Conservation (phyloP, 2,888 invertebrate genomes). For the Himalopsyche anomala region DNA sequence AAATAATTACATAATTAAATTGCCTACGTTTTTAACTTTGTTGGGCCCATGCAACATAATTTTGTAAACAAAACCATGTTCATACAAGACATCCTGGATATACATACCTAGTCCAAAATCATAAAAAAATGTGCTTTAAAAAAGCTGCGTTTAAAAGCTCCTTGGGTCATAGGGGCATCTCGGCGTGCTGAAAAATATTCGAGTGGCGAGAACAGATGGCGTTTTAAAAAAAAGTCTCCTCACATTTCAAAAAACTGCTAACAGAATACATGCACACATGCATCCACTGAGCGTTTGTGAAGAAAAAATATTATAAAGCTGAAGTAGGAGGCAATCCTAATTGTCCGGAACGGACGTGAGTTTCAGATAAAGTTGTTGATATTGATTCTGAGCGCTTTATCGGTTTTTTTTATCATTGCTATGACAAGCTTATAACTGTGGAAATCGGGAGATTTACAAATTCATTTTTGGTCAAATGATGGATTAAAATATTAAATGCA, state of each 20-base stretch:
- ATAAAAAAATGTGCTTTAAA: background rate
- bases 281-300: background rate
- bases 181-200: conserved; percentile 51
- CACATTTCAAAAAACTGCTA: conserved; percentile 18
- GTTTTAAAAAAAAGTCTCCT: conserved; percentile 35
- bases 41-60: no score
- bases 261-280: background rate
- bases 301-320: background rate
- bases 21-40: no score
- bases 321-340: background rate
- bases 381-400: background rate
- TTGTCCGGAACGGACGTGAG: conserved; percentile 27
- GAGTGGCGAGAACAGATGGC: conserved; percentile 59
- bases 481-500: no score
- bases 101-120: background rate
- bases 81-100: background rate
- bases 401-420: conserved; percentile 5
- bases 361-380: background rate
- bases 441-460: no score
- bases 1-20: no score
- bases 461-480: no score
- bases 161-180: conserved; percentile 61
- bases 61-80: no score
- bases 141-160: conserved; percentile 50
- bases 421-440: background rate